Base-by-base conservation (phyloP, 2,797 vertebrate genomes). In the Ciconia nigra region DNA sequence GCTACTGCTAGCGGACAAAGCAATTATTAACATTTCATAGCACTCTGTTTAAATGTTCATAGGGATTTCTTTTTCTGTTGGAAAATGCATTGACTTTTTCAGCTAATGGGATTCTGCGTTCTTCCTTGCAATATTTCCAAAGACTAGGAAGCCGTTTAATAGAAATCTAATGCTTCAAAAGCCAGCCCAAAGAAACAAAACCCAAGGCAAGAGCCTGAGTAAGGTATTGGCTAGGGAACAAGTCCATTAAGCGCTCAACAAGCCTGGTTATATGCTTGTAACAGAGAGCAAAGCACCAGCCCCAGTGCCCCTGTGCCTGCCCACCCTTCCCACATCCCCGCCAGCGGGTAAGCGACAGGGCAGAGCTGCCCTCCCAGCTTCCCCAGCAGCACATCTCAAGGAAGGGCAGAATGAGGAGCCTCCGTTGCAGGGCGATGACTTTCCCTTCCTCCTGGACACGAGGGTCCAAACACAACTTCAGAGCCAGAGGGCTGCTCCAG, bases 21-120 rank as follows among this genome's bases (percentile, higher is more conserved):
- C 42, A 73, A 77, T 70, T 85, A 89, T 57, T 90, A 93, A 87
- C 82, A 91, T 93, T 95, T 93, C 59, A 89, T 35, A 89, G 28
- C 39, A 49, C n/a, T 74, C 55, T 46, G n/a, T 65, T 96, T 80
- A 92, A 85, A 83, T 91, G 94, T 85, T 90, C 78, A 87, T 26
- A 51, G 42, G 17, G 19, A 83, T 61, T 94, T 96, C 14, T 78
- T 90, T 85, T 92, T 77, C 81, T 70, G 5, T 47, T 93, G 69
- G 67, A 93, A 89, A 90, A 89, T 13, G 20, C 52, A 90, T 28
- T 71, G 49, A 83, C 69, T 85, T 92, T 90, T 90, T 89, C 78
- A 54, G 18, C 37, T 92, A 77, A 73, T 51, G 70, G 19, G 20
- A 85, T 67, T 93, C 72, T 83, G 13, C 35, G 41, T 81, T 89